phyloP scores from a whole-genome alignment of 92 coral and sea anemone genomes.

The Blastomussa wellsi region DNA sequence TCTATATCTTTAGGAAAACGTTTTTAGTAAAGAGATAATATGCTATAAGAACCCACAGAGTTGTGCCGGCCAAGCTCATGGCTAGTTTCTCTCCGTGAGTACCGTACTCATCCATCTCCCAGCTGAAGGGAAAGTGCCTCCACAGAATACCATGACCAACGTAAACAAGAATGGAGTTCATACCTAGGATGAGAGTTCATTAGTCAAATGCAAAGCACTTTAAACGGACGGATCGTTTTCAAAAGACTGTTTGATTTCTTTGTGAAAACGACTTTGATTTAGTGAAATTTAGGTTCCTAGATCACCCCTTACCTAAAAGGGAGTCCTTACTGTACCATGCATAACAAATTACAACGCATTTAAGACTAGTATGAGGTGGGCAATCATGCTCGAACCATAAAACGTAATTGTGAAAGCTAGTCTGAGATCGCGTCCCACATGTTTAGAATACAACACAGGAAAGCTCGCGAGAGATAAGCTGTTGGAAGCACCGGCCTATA shows the following conservation, averaged over 20 bases:
- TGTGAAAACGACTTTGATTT: too few relatives aligned
- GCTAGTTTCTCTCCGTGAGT: constrained; percentile 85
- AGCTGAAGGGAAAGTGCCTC: constrained; percentile 88
- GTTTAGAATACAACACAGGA: too few relatives aligned
- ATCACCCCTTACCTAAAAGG: too few relatives aligned
- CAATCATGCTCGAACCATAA: too few relatives aligned
- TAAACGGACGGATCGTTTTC: too few relatives aligned
- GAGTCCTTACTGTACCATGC: too few relatives aligned
- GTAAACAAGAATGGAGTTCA: constrained; percentile 92
- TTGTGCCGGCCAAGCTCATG: constrained; percentile 81
- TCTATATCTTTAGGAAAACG: constrained; percentile 86
- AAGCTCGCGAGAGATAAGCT: background rate
- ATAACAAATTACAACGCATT: too few relatives aligned
- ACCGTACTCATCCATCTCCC: constrained; percentile 81
- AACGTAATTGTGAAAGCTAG: too few relatives aligned
- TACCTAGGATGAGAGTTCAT: constrained; percentile 57
- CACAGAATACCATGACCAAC: constrained; percentile 90
- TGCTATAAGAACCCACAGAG: constrained; percentile 83
- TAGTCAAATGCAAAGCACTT: background rate
- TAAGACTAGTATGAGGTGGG: too few relatives aligned
- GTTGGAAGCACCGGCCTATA: background rate
- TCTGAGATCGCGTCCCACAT: too few relatives aligned
- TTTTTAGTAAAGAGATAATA: constrained; percentile 78
- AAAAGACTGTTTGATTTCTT: too few relatives aligned
- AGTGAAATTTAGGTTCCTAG: too few relatives aligned